Evolutionary conservation across 2,888 invertebrate species (phyloP).

Genomic region (Euproctis similis): DNA sequence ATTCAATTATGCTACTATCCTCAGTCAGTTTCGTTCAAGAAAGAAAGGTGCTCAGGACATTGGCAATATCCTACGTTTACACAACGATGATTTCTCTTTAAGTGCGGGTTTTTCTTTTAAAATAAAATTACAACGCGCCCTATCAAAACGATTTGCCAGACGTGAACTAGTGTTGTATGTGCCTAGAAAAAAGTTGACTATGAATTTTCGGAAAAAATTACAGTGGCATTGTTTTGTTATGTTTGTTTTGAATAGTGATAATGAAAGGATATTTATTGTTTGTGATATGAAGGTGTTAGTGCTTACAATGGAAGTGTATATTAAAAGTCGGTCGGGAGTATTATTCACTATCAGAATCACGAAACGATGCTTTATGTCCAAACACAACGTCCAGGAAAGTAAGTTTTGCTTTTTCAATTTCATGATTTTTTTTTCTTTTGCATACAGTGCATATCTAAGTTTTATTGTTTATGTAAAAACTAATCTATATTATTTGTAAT

Average conservation of each 20-base stretch:
- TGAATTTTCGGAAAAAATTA: conserved; percentile 26
- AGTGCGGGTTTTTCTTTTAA: conserved; percentile 23
- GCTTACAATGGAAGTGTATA: conserved; percentile 20
- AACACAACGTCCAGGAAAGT: too few species aligned
- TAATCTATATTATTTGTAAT: too few species aligned
- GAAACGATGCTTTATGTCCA: too few species aligned
- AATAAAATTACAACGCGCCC: conserved; percentile 21
- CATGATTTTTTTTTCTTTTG: too few species aligned
- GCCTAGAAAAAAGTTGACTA: conserved; percentile 27
- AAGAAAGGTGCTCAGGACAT: conserved; percentile 54
- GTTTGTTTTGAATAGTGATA: conserved; percentile 28
- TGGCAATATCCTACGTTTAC: conserved; percentile 53
- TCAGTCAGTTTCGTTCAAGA: conserved; percentile 47
- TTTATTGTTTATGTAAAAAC: too few species aligned
- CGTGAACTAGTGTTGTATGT: conserved; percentile 32
- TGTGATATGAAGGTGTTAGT: conserved; percentile 41
- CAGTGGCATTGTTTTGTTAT: conserved; percentile 37
- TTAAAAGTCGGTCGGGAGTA: conserved; percentile 7
- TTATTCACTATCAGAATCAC: too few species aligned
- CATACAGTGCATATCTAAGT: too few species aligned
- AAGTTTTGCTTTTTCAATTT: too few species aligned
- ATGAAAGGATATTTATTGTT: conserved; percentile 29
- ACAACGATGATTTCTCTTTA: conserved; percentile 42
- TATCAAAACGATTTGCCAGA: conserved; percentile 20
- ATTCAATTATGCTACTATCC: conserved; percentile 58